Percentiles rank a stretch among this genome's conserved stretches.
Conservation (phyloP, 2,888 invertebrate genomes). For the Diarsia rubi region DNA sequence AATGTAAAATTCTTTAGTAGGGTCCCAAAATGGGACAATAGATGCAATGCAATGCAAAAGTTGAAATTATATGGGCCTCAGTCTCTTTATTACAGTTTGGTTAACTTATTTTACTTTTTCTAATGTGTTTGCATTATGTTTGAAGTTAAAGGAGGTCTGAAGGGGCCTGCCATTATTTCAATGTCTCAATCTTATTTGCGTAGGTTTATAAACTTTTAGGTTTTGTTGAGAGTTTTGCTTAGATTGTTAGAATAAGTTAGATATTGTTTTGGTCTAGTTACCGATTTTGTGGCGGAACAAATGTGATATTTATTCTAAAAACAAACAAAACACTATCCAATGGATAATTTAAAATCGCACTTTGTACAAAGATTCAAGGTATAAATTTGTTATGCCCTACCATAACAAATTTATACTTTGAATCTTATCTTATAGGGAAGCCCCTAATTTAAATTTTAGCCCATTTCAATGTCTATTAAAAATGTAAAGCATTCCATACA, state of each 20-base stretch:
- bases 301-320: background rate
- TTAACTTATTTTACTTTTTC: slow-evolving; percentile 54
- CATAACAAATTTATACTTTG: too few relatives aligned
- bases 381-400: background rate
- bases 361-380: background rate
- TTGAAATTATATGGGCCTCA: slow-evolving; percentile 45
- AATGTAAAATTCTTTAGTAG: slow-evolving; percentile 1
- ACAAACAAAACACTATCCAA: background rate
- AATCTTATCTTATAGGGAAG: too few relatives aligned
- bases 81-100: slow-evolving; percentile 46
- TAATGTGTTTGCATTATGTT: slow-evolving; percentile 49
- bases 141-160: slow-evolving; percentile 36
- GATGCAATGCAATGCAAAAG: slow-evolving; percentile 37
- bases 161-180: slow-evolving; percentile 35
- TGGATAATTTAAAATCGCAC: background rate
- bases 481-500: slow-evolving; percentile 1
- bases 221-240: background rate
- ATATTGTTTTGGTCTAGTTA: background rate
- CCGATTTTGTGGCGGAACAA: background rate
- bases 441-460: background rate
- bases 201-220: slow-evolving; percentile 24
- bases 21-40: slow-evolving; percentile 24
- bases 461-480: slow-evolving; percentile 3
- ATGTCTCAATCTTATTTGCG: slow-evolving; percentile 41
- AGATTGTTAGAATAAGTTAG: background rate